Percentiles rank a stretch among this genome's conserved stretches.
phyloP scores from a whole-genome alignment of 2,888 invertebrate genomes.

The Pheosia tremula region DNA sequence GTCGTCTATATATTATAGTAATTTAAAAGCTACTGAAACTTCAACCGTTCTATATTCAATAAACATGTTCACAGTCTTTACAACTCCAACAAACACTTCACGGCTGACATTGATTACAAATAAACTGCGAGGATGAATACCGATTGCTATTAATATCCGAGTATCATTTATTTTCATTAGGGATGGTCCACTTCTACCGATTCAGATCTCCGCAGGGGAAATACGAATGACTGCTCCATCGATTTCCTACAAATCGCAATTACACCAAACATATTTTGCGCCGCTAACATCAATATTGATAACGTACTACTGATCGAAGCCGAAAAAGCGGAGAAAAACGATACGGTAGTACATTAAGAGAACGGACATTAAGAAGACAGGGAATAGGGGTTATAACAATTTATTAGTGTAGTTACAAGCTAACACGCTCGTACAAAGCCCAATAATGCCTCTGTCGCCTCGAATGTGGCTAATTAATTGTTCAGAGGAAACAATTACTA shows the following conservation, averaged over 20 bases:
- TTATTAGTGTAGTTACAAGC: slow-evolving; percentile 29
- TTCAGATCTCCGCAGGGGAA: slow-evolving; percentile 29
- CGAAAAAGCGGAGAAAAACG: slow-evolving; percentile 17
- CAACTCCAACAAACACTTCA: slow-evolving; percentile 11
- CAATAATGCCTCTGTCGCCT: slow-evolving; percentile 30
- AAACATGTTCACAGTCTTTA: slow-evolving; percentile 6
- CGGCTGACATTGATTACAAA: slow-evolving; percentile 22
- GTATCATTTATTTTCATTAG: slow-evolving; percentile 49
- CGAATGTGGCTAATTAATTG: slow-evolving; percentile 39
- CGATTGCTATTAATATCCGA: slow-evolving; percentile 33
- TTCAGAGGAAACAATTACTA: slow-evolving; percentile 31
- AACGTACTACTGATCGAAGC: slow-evolving; percentile 21
- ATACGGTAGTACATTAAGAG: slow-evolving; percentile 19
- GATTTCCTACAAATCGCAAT: slow-evolving; percentile 47
- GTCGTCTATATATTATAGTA: neutral
- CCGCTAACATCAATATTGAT: slow-evolving; percentile 29
- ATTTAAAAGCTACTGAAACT: neutral
- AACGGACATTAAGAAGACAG: slow-evolving; percentile 27
- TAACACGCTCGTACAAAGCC: slow-evolving; percentile 21
- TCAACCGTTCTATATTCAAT: neutral
- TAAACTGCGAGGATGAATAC: slow-evolving; percentile 37
- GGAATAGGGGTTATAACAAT: slow-evolving; percentile 21
- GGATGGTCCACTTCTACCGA: slow-evolving; percentile 25
- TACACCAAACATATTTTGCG: slow-evolving; percentile 31
- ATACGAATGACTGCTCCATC: slow-evolving; percentile 42